Conservation (phyloP, 2,113 vertebrate genomes). For the Pongo pygmaeus region DNA sequence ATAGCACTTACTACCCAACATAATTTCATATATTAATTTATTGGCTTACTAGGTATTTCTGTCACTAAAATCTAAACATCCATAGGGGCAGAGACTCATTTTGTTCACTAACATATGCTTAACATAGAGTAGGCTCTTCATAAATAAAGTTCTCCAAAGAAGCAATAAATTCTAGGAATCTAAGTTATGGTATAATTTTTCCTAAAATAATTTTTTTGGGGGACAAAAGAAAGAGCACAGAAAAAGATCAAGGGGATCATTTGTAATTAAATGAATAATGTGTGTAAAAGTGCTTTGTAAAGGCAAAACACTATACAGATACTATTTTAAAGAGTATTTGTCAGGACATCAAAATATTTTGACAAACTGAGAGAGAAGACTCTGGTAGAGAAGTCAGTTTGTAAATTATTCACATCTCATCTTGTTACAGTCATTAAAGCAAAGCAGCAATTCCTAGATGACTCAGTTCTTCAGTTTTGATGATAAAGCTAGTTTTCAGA, state of each 20-base stretch:
- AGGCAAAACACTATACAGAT: not conserved
- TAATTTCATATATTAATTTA: not conserved
- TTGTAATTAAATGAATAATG: conserved; percentile 50
- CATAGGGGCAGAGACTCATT: not conserved
- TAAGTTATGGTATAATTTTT: conserved; percentile 23
- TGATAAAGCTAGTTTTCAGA: conserved; percentile 63
- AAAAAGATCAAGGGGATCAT: not conserved
- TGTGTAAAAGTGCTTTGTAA: conserved; percentile 3
- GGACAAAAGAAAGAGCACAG: not conserved
- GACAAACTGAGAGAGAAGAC: conserved; percentile 33
- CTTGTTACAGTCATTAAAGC: conserved; percentile 38
- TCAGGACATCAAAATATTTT: conserved; percentile 51
- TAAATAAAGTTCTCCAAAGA: not conserved
- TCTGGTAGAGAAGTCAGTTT: conserved; percentile 30
- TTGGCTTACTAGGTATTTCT: not conserved
- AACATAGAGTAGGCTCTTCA: not conserved
- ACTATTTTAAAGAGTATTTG: conserved; percentile 31
- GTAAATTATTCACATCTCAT: conserved; percentile 47
- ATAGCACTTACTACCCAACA: not conserved
- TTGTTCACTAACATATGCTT: not conserved
- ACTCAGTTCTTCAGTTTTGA: conserved; percentile 59
- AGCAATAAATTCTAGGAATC: not conserved
- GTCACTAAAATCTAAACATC: not conserved
- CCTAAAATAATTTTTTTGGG: not conserved
- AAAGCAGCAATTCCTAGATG: conserved; percentile 60